A percentile compares a stretch with the other conserved stretches of the same genome.
Conservation (phyloP, 1,140 invertebrate genomes). For the Lepidurus couesii region DNA sequence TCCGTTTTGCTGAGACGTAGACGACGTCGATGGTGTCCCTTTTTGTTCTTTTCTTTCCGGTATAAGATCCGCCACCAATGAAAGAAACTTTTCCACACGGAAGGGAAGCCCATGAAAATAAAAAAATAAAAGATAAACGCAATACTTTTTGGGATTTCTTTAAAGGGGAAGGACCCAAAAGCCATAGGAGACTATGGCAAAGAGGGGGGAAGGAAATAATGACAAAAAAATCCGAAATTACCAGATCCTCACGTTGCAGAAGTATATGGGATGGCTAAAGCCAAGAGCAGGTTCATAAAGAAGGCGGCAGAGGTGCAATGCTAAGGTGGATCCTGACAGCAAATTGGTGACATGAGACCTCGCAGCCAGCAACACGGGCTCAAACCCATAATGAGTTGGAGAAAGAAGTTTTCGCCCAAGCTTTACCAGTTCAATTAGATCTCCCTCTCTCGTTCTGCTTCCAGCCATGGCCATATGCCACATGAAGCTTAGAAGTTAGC, state of each 20-base stretch:
- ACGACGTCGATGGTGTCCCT: too few relatives aligned
- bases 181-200: not conserved
- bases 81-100: too few relatives aligned
- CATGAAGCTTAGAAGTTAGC: not conserved
- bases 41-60: too few relatives aligned
- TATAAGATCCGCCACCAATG: too few relatives aligned
- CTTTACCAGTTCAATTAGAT: not conserved
- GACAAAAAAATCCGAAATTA: not conserved
- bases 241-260: not conserved
- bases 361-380: not conserved
- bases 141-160: too few relatives aligned
- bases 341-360: constrained; percentile 20
- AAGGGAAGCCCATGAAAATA: too few relatives aligned
- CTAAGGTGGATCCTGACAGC: constrained; percentile 17
- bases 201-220: not conserved
- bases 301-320: not conserved
- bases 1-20: too few relatives aligned
- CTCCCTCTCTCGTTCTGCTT: not conserved
- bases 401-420: not conserved
- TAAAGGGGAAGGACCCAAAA: too few relatives aligned
- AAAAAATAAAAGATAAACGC: too few relatives aligned
- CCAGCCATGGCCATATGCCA: not conserved
- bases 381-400: not conserved
- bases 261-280: not conserved
- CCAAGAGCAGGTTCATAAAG: not conserved